A percentile compares a stretch with the other conserved stretches of the same genome.
Conservation (phyloP, 2,113 vertebrate species). For the Macquaria ambigua region DNA sequence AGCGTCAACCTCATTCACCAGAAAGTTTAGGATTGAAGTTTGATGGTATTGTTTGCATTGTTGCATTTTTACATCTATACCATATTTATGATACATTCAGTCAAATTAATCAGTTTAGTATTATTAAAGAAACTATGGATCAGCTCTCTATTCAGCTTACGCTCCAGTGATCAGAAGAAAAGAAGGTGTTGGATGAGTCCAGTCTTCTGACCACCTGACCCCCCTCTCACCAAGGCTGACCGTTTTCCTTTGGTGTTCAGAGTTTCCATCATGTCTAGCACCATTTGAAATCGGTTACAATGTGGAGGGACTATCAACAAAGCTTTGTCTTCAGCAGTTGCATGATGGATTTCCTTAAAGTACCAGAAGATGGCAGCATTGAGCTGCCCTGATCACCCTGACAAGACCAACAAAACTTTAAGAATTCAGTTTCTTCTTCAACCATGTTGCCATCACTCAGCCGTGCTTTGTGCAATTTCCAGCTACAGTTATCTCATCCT, state of each 20-base stretch:
- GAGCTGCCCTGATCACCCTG: background rate
- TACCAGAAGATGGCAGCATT: constrained; percentile 64
- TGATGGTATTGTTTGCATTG: background rate
- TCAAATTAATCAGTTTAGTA: background rate
- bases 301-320: constrained; percentile 90
- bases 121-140: background rate
- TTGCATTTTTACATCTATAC: background rate
- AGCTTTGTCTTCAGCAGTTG: background rate
- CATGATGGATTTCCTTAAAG: background rate
- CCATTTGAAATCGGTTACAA: constrained; percentile 99
- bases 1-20: background rate
- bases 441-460: background rate
- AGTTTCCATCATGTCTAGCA: constrained; percentile 95
- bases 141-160: background rate
- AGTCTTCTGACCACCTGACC: background rate
- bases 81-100: background rate
- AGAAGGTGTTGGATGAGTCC: background rate
- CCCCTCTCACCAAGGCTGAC: constrained; percentile 94
- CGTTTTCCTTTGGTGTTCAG: constrained; percentile 99
- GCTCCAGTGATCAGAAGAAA: background rate
- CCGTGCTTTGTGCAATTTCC: background rate
- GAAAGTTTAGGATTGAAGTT: background rate
- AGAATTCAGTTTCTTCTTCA: background rate
- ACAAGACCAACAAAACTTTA: background rate
- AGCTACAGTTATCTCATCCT: background rate